Conservation (phyloP, 2,113 vertebrate species). For the Pontoporia blainvillei region DNA sequence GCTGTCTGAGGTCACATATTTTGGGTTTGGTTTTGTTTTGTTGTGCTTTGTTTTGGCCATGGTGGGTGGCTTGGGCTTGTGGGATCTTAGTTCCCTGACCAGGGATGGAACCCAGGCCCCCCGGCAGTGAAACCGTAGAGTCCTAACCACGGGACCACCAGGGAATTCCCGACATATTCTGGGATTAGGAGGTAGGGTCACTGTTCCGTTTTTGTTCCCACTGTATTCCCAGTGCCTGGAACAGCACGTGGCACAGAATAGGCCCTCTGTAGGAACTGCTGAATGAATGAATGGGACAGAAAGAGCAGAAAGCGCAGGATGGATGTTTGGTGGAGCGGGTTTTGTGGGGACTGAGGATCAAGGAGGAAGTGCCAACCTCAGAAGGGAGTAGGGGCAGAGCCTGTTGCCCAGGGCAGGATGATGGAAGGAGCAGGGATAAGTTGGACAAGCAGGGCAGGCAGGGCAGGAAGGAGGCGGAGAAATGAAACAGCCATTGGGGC, state of each 20-base stretch:
- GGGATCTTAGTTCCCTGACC: not conserved
- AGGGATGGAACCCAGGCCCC: not conserved
- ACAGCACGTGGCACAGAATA: not conserved
- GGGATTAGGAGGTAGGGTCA: not conserved
- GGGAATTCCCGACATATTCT: not conserved
- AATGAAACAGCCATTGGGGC: not conserved
- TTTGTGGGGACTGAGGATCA: not conserved
- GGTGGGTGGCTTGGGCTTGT: not conserved
- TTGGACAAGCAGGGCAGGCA: not conserved
- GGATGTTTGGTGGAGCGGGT: not conserved
- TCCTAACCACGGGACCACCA: not conserved
- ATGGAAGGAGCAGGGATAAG: not conserved
- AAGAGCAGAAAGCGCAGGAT: not conserved
- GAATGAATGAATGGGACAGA: not conserved
- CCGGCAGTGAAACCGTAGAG: not conserved
- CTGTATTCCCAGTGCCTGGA: not conserved
- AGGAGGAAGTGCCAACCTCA: constrained; percentile 9
- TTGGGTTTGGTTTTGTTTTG: no score
- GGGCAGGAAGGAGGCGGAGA: not conserved
- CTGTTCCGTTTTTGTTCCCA: fast-evolving
- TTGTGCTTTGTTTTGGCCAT: not conserved
- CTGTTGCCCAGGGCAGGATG: not conserved
- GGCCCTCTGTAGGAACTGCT: not conserved
- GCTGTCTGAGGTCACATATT: not conserved
- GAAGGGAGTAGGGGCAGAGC: not conserved